These are phyloP conservation scores for Channa argus DNA, from an alignment of 2,113 vertebrate species.

Conservation along the genomic window DNA sequence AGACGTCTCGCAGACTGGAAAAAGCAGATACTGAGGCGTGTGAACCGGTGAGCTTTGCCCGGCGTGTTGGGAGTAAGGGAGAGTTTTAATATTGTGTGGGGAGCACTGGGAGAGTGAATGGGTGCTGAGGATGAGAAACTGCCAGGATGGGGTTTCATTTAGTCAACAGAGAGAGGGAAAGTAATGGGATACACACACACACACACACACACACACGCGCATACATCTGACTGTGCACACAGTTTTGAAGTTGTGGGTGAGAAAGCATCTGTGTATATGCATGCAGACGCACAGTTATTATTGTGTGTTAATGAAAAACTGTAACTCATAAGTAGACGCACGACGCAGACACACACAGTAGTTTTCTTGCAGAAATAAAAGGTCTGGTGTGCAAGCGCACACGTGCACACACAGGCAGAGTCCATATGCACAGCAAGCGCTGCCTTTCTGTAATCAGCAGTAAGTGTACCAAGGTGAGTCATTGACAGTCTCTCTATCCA, in stretches of 20 bases:
- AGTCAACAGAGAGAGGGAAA: conserved; percentile 44
- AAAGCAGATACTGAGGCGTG: conserved; percentile 40
- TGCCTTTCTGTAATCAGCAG: conserved; percentile 71
- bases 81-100: conserved; percentile 70
- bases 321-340: conserved; percentile 59
- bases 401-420: conserved; percentile 24
- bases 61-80: conserved; percentile 49
- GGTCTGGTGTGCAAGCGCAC: conserved; percentile 4
- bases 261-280: conserved; percentile 15
- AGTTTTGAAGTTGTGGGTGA: conserved; percentile 42
- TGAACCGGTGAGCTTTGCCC: conserved; percentile 18
- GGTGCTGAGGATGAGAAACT: conserved; percentile 67
- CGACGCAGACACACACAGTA: not conserved
- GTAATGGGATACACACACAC: conserved; percentile 51
- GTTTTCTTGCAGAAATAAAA: conserved; percentile 25
- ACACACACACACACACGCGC: conserved; percentile 18
- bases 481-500: conserved; percentile 64
- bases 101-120: conserved; percentile 53
- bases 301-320: conserved; percentile 65
- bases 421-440: conserved; percentile 45
- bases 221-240: conserved; percentile 5
- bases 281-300: conserved; percentile 9
- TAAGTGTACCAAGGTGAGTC: conserved; percentile 74
- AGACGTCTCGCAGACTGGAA: conserved; percentile 47
- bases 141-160: conserved; percentile 65